Base-by-base conservation (phyloP, 2,797 vertebrate species). In the Smutsia gigantea region DNA sequence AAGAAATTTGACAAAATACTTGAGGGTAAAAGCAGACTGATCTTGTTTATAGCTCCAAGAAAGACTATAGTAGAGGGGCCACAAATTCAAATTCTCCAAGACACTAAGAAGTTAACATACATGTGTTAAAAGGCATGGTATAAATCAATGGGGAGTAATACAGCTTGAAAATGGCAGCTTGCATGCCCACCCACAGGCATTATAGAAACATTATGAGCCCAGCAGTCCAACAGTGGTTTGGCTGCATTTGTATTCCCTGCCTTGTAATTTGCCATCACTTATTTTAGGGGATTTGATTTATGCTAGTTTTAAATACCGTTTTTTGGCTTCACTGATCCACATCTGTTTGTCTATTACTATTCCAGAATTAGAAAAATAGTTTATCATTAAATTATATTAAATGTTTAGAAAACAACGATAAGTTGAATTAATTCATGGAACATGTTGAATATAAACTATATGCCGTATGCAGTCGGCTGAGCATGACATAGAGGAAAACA, bases 271-370 rank as follows among this genome's bases (percentile, higher is more conserved):
- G 53, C 69, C 94, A 72, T 63, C 86, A 68, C 53, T 95, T 96
- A 78, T 82, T 97, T 96, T 87, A 57, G 34, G n/a, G 42, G 17
- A 92, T 90, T 84, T 93, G 64, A 97, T 89, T 97, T 91, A 90
- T 93, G 39, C 39, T 83, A 61, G 49, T 71, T 91, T 96, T 83
- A 96, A 96, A 87, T 89, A 59, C 34, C 31, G 95, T 87, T 85
- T 96, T 74, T 95, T 96, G 79, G 81, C 42, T 88, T 90, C 71
- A n/a, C 68, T 86, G 68, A 93, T 82, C 59, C 49, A 85, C 51
- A 89, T 96, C 68, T 91, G 78, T 95, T 95, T 88, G 74, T 37
- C 75, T 86, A 83, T 82, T 96, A 94, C 81, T 89, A 66, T 39
- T 93, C 69, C n/a, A 96, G 69, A 90, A 86, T 31, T 53, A 72